Evolutionary conservation across 2,888 invertebrate genomes (phyloP).

Genomic region (Dinocampus coccinellae): DNA sequence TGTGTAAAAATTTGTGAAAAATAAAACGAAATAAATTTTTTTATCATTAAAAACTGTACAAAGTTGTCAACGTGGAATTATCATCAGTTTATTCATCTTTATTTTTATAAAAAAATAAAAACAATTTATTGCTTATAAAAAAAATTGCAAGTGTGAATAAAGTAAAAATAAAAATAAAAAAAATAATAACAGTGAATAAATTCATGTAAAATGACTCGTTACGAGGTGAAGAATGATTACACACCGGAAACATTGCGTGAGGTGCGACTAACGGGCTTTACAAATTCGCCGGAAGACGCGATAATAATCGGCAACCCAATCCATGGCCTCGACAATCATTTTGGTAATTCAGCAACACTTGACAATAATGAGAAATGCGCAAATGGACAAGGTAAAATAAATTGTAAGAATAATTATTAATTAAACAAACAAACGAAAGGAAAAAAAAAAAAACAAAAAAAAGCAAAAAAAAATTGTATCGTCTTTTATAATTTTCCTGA

Average conservation of each 20-base stretch:
- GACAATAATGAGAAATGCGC: slow-evolving; percentile 45
- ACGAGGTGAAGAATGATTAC: slow-evolving; percentile 59
- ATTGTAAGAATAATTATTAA: neutral
- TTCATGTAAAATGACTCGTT: slow-evolving; percentile 54
- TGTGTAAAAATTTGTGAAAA: neutral
- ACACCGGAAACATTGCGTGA: slow-evolving; percentile 56
- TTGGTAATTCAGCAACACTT: slow-evolving; percentile 43
- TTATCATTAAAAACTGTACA: neutral
- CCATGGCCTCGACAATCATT: slow-evolving; percentile 52
- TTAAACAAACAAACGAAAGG: too few species aligned
- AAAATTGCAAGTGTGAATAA: too few species aligned
- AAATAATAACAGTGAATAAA: neutral
- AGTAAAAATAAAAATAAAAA: neutral
- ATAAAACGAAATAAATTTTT: too few species aligned
- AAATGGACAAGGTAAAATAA: slow-evolving; percentile 50
- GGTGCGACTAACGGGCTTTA: slow-evolving; percentile 62
- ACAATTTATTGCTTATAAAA: neutral
- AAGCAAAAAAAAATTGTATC: too few species aligned
- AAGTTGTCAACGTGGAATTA: neutral
- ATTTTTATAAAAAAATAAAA: neutral
- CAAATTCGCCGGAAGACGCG: slow-evolving; percentile 51
- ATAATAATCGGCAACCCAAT: slow-evolving; percentile 46
- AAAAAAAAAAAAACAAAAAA: too few species aligned
- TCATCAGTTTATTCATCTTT: neutral
- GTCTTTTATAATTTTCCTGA: too few species aligned